These are phyloP conservation scores for Fringilla coelebs DNA, from an alignment of 2,797 vertebrate genomes.

Conservation along the genomic window DNA sequence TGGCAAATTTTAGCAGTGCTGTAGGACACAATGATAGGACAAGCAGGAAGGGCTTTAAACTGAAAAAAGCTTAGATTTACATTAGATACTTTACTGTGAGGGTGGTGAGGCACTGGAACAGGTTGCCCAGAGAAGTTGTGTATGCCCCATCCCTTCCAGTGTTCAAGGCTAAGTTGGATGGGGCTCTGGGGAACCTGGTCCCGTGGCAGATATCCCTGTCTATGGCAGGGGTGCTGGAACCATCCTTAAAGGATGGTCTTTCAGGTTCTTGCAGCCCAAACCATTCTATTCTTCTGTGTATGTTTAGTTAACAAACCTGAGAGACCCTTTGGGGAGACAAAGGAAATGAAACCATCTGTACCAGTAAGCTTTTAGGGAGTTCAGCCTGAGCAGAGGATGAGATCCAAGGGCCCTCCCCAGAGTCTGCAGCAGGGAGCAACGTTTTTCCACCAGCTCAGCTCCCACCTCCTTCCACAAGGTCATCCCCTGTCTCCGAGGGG, in stretches of 20 bases:
- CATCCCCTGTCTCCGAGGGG: fast-evolving
- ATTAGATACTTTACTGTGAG: not conserved
- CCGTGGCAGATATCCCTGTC: not conserved
- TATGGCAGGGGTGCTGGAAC: not conserved
- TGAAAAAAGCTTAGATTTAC: fast-evolving
- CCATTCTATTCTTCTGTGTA: not conserved
- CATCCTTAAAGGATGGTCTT: too few relatives aligned
- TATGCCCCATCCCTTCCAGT: too few relatives aligned
- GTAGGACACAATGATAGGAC: not conserved
- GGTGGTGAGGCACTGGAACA: not conserved
- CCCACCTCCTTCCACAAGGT: not conserved
- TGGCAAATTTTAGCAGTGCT: not conserved
- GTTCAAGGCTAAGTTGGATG: not conserved
- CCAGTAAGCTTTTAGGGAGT: not conserved
- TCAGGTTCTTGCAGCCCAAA: not conserved
- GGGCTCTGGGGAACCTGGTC: not conserved
- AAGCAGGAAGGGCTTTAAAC: not conserved
- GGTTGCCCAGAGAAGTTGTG: not conserved
- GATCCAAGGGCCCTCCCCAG: not conserved
- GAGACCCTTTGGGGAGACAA: not conserved
- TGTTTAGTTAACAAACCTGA: not conserved
- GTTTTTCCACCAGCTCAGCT: not conserved
- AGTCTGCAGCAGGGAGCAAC: not conserved
- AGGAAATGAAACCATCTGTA: not conserved
- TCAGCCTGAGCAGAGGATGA: not conserved